Evolutionary conservation across 2,113 vertebrate species (phyloP).

Genomic region (Nematolebias whitei): DNA sequence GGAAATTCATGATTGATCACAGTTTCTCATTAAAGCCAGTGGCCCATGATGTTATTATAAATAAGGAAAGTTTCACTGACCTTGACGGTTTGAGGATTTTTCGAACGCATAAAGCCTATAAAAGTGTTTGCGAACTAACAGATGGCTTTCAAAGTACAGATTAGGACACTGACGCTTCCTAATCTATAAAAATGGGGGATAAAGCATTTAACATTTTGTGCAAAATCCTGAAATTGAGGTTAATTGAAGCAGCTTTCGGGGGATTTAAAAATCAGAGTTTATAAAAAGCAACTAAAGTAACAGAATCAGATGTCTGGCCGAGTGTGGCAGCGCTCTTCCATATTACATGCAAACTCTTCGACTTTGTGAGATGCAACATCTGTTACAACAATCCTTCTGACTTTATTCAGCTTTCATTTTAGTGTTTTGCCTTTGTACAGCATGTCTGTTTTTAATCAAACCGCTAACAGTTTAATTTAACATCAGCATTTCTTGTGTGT

Average conservation of each 20-base stretch:
- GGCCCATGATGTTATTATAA: slow-evolving; percentile 52
- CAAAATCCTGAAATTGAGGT: slow-evolving; percentile 24
- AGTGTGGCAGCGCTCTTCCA: background rate
- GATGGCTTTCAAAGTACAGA: slow-evolving; percentile 27
- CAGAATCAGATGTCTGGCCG: slow-evolving; percentile 23
- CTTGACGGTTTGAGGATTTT: slow-evolving; percentile 52
- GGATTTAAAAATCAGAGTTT: slow-evolving; percentile 5
- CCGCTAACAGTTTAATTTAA: no score
- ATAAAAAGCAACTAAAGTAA: slow-evolving; percentile 24
- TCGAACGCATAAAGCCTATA: slow-evolving; percentile 19
- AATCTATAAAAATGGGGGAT: slow-evolving; percentile 28
- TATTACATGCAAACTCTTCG: background rate
- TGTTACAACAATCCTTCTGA: background rate
- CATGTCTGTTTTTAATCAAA: no score
- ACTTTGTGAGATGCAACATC: background rate
- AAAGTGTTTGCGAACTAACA: slow-evolving; percentile 20
- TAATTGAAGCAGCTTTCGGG: slow-evolving; percentile 36
- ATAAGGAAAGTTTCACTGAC: slow-evolving; percentile 42
- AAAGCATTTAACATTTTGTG: slow-evolving; percentile 5
- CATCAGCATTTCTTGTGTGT: no score
- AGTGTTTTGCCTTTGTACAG: no score
- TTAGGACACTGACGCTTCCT: slow-evolving; percentile 6
- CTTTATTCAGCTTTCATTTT: background rate
- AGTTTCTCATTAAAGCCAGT: slow-evolving; percentile 56
- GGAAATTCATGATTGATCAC: slow-evolving; percentile 53